Conservation (phyloP, 2,888 invertebrate species). For the Drosophila stalkeri region DNA sequence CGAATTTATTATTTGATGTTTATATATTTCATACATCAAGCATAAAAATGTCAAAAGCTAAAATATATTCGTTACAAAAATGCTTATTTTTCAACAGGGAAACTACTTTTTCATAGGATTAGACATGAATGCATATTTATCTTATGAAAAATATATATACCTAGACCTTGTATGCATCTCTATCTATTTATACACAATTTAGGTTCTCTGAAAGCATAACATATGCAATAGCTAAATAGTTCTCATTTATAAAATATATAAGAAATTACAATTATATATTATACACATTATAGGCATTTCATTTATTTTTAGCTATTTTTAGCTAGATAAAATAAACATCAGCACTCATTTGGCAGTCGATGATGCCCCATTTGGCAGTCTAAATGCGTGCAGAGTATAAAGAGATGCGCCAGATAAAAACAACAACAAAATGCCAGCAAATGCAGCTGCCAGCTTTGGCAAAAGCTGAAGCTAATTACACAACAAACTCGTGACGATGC, state of each 20-base stretch:
- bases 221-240: no score
- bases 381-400: background rate
- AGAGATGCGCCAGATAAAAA: constrained; percentile 37
- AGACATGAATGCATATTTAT: no score
- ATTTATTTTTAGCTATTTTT: background rate
- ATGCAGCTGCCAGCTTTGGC: constrained; percentile 32
- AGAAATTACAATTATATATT: background rate
- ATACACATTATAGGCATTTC: background rate
- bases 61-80: no score
- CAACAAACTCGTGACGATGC: constrained; percentile 39
- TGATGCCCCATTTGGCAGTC: background rate
- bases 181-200: background rate
- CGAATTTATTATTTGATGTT: no score
- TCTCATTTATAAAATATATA: background rate
- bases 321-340: background rate
- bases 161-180: no score
- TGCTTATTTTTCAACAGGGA: no score
- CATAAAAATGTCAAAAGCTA: no score
- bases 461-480: constrained; percentile 48
- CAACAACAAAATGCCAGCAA: constrained; percentile 2
- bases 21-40: no score
- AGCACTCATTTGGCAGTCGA: background rate
- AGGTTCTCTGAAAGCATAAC: background rate
- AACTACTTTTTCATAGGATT: no score
- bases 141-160: no score